Evolutionary conservation across 2,797 vertebrate genomes (phyloP).

Genomic region (Cirrhinus mrigala): DNA sequence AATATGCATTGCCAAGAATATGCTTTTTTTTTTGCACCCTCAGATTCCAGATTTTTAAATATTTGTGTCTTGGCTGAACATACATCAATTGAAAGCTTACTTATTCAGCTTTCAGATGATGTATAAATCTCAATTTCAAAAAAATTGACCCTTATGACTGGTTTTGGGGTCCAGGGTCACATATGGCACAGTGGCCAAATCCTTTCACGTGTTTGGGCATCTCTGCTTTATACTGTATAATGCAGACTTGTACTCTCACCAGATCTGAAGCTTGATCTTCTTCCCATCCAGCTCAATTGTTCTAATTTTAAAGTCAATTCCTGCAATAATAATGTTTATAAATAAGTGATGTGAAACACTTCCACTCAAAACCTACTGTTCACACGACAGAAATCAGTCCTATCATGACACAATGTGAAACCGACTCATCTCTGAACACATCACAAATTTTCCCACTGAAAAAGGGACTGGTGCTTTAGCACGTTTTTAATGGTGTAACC

Average conservation of each 20-base stretch:
- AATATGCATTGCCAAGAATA: too few relatives aligned
- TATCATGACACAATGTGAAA: slow-evolving; percentile 3
- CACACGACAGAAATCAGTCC: not conserved
- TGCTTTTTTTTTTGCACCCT: too few relatives aligned
- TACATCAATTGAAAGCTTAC: too few relatives aligned
- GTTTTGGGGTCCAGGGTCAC: too few relatives aligned
- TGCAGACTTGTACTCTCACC: slow-evolving; percentile 77
- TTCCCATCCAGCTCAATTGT: slow-evolving; percentile 98
- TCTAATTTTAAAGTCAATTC: slow-evolving; percentile 98
- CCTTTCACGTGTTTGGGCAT: not conserved
- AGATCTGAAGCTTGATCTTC: slow-evolving; percentile 98
- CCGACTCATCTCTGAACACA: slow-evolving; percentile 25
- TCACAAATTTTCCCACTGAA: not conserved
- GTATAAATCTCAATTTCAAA: too few relatives aligned
- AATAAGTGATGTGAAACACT: not conserved
- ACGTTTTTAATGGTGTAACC: slow-evolving; percentile 1
- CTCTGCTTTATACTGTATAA: not conserved
- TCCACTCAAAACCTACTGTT: not conserved
- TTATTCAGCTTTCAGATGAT: too few relatives aligned
- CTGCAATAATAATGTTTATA: slow-evolving; percentile 74
- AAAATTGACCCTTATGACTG: too few relatives aligned
- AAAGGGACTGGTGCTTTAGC: slow-evolving; percentile 10
- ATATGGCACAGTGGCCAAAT: not conserved
- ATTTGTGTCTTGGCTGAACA: too few relatives aligned
- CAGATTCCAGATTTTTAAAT: too few relatives aligned